Evolutionary conservation across 2,888 invertebrate genomes (phyloP), one percentile per base, ranked within the genome.

Genomic region (Nineta flava): DNA sequence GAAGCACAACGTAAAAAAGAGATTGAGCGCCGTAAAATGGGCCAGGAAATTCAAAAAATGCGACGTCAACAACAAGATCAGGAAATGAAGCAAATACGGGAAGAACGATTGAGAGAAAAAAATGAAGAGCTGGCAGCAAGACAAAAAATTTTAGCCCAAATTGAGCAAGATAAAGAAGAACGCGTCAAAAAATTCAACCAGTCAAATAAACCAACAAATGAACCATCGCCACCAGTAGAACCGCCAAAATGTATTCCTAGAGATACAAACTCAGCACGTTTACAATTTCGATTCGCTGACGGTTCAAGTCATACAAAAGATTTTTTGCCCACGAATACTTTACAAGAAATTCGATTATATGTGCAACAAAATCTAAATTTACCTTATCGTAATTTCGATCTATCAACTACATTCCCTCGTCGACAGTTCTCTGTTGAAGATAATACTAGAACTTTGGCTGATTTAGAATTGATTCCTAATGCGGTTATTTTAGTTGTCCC

Each of bases 221-320:
- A 50, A 9, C 44, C 51, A 13, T 34, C 54, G 46, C 65, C 69
- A 9, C 52, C 54, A 31, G 19, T 60, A 57, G 12, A 53, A 53
- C 2, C 44, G 56, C 34, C 51, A 56, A 52, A n/a, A 65, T 32
- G 46, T 9, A 26, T 50, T 3, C 54, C 56, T 34, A 16, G 41
- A 21, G 44, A 49, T 44, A 53, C 69, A 49, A 73, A 77, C 54
- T 64, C 67, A 38, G 75, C 87, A 0, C 75, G 88, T 48, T 77
- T 95, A 38, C 93, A 93, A 69, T 90, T 94, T 63, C 82, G 87
- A 58, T 62, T 92, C 55, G 87, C 92, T 0, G 84, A 87, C 64
- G 93, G 93, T 1, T 74, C 77, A 1, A 75, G 81, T 0, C 75
- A 81, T 54, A 81, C 79, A 3, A 79, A 85, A 32, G 77, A 79